Evolutionary conservation across 2,888 invertebrate species (phyloP).

Genomic region (Epinotia nisella): DNA sequence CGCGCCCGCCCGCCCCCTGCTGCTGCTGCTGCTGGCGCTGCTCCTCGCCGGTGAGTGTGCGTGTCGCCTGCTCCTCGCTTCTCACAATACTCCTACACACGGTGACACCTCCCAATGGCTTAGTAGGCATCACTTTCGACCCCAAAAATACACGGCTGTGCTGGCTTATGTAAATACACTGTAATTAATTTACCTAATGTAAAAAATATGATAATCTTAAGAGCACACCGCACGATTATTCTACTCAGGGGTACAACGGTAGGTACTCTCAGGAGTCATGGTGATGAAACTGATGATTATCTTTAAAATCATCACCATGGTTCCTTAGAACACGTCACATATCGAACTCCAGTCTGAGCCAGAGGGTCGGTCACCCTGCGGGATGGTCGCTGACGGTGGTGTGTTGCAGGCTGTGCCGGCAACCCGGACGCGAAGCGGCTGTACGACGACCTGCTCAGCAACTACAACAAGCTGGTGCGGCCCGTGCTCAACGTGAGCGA

Average conservation of each 20-base stretch:
- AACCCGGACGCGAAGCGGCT: slow-evolving; percentile 98
- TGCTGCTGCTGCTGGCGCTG: slow-evolving; percentile 71
- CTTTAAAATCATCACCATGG: no score
- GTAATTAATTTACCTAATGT: no score
- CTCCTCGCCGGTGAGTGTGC: slow-evolving; percentile 53
- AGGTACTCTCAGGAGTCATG: no score
- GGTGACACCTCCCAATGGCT: background rate
- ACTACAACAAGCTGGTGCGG: slow-evolving; percentile 98
- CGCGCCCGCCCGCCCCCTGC: slow-evolving; percentile 69
- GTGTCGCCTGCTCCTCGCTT: slow-evolving; percentile 46
- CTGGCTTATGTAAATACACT: background rate
- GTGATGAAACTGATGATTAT: no score
- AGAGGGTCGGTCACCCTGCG: background rate
- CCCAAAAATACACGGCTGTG: background rate
- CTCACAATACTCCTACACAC: background rate
- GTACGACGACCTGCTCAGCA: slow-evolving; percentile 97
- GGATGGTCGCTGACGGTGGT: background rate
- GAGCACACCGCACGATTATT: no score
- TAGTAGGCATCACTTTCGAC: background rate
- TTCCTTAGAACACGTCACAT: no score
- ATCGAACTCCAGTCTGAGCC: background rate
- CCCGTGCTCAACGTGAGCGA: slow-evolving; percentile 98
- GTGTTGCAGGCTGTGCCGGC: slow-evolving; percentile 89
- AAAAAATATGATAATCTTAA: no score
- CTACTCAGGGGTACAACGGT: no score